Conservation (phyloP, 2,888 invertebrate species). For the Sympetrum striolatum region DNA sequence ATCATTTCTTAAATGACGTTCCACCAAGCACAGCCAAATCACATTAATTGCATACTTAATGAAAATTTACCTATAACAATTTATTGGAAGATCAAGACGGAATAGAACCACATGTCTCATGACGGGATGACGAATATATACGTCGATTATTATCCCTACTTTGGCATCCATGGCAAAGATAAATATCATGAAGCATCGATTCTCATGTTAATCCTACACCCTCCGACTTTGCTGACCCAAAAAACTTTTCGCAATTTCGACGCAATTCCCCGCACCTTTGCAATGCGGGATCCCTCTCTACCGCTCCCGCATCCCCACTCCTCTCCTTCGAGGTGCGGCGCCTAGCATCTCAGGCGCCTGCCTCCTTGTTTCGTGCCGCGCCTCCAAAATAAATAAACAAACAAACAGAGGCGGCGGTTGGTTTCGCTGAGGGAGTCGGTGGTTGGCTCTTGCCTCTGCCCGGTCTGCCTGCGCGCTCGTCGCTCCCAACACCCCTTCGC, state of each 20-base stretch:
- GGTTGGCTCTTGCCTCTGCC: neutral
- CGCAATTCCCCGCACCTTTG: neutral
- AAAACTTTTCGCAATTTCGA: neutral
- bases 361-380: conserved; percentile 15
- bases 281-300: neutral
- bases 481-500: neutral
- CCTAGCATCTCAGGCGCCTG: conserved; percentile 8
- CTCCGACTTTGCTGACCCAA: neutral
- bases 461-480: neutral
- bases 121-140: no score
- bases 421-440: conserved; percentile 23
- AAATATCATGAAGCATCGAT: neutral
- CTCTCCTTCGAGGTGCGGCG: conserved; percentile 3
- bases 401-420: conserved; percentile 17
- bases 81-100: no score
- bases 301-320: neutral
- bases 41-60: no score
- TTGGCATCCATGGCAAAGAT: no score
- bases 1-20: no score
- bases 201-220: neutral
- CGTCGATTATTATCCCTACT: no score
- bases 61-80: neutral
- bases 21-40: no score
- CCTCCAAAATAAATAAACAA: conserved; percentile 37
- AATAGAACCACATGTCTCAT: no score